phyloP scores from a whole-genome alignment of 2,888 invertebrate genomes.

The Cephus pygmeus region DNA sequence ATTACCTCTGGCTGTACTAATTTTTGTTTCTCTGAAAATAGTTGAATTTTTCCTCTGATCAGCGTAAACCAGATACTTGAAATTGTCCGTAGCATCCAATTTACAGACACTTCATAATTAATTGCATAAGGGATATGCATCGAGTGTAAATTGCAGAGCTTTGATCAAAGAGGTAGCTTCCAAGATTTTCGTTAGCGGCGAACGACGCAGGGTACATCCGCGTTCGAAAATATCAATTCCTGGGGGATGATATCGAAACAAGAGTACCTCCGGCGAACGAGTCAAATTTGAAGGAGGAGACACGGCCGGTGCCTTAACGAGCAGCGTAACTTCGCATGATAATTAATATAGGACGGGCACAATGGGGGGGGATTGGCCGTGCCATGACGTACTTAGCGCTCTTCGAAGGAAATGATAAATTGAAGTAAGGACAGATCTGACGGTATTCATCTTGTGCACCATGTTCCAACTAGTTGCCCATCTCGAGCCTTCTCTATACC shows the following conservation, averaged over 20 bases:
- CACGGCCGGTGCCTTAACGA: not conserved
- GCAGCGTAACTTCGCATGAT: conserved; percentile 27
- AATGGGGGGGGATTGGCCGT: not conserved
- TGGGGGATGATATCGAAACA: not conserved
- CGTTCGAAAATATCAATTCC: not conserved
- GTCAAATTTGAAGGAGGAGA: not conserved
- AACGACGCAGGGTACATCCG: not conserved
- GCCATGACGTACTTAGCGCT: conserved; percentile 29
- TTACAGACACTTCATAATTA: not conserved
- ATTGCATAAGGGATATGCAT: not conserved
- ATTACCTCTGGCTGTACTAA: not conserved
- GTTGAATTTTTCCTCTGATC: not conserved
- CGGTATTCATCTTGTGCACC: not conserved
- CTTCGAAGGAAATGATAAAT: conserved; percentile 53
- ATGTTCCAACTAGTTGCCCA: not conserved
- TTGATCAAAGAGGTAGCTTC: not conserved
- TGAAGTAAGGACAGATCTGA: conserved; percentile 50
- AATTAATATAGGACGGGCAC: conserved; percentile 37
- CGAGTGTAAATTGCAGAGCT: not conserved
- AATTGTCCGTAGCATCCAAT: not conserved
- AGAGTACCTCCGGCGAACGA: not conserved
- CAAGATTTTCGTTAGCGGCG: not conserved
- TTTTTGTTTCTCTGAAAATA: not conserved
- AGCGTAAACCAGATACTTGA: not conserved
- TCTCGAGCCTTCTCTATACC: not conserved